A percentile compares a stretch with the other conserved stretches of the same genome.
These are phyloP conservation scores for Chrysemys picta DNA, from an alignment of 2,113 vertebrate species.

Conservation along the genomic window DNA sequence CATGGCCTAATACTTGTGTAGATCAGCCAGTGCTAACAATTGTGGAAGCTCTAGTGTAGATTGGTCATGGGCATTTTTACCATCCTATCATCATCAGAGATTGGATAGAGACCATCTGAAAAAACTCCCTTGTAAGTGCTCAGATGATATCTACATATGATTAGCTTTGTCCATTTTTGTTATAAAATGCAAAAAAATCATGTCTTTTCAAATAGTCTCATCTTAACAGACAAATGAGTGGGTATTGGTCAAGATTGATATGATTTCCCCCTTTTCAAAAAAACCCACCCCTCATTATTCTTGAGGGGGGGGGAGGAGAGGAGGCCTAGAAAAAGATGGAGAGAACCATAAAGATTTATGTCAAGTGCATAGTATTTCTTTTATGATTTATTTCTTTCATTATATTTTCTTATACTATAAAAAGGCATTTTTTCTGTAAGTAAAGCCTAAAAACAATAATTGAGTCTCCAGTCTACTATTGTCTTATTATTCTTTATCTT, in stretches of 20 bases:
- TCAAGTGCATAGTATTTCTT: background rate
- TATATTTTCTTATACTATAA: background rate
- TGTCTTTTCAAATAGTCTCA: background rate
- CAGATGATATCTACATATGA: background rate
- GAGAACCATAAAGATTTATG: background rate
- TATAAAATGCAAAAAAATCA: background rate
- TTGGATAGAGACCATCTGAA: background rate
- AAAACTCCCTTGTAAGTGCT: background rate
- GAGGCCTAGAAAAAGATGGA: background rate
- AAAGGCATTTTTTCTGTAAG: background rate
- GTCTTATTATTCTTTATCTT: background rate
- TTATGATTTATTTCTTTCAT: background rate
- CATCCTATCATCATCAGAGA: background rate
- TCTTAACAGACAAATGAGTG: background rate
- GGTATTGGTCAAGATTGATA: background rate
- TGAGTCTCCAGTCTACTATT: background rate
- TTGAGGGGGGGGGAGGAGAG: no score
- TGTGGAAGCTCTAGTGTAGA: background rate
- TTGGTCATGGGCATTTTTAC: background rate
- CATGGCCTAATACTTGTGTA: fast-evolving
- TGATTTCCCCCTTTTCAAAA: background rate
- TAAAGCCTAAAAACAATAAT: background rate
- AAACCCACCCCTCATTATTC: background rate
- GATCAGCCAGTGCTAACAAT: background rate
- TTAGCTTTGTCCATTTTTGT: background rate